Evolutionary conservation across 2,888 invertebrate species (phyloP), one percentile per base, ranked within the genome.

Genomic region (Nowickia ferox): DNA sequence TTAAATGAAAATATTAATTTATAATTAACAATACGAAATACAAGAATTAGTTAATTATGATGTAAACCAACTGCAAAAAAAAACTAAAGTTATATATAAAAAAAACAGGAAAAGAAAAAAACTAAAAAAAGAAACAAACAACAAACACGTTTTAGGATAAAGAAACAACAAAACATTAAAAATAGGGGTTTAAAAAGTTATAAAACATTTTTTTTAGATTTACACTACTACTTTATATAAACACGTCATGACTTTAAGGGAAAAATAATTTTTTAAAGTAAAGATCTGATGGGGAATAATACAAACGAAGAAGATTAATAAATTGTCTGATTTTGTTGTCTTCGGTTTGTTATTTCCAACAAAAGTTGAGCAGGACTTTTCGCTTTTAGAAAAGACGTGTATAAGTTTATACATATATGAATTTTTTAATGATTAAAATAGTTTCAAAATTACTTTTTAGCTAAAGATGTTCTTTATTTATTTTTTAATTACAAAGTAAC

Each of bases 31-130:
- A 72, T 84, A 81, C 72, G 61, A 79, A 82, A 81, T 59, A 72
- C 83, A 84, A 77, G 42, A 76, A 84, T 87, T 88, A 88, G 88
- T 84, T 87, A 87, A 87, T 88, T 86, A 84, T 87, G 74, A 87
- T 87, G 87, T 87, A 86, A 89, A 88, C 87, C 87, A 87, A 88
- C 86, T 88, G 88, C 87, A 82, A 87, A 88, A 88, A 79, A 84
- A 83, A 88, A 88, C 87, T 87, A 85, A 84, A 85, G 84, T 87
- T 83, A 82, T 84, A 88, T 63, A 80, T 80, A 84, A 75, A 87
- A 74, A 87, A 81, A 75, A 68, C 53, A 48, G 57, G 82, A 84
- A 86, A 68, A 44, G 72, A 68, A 75, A 63, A 80, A 84, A 85
- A 72, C 40, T 69, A 80, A 85, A 85, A 82, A 84, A 82, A 76